Evolutionary conservation across 2,888 invertebrate species (phyloP).

Genomic region (Terebella lapidaria): DNA sequence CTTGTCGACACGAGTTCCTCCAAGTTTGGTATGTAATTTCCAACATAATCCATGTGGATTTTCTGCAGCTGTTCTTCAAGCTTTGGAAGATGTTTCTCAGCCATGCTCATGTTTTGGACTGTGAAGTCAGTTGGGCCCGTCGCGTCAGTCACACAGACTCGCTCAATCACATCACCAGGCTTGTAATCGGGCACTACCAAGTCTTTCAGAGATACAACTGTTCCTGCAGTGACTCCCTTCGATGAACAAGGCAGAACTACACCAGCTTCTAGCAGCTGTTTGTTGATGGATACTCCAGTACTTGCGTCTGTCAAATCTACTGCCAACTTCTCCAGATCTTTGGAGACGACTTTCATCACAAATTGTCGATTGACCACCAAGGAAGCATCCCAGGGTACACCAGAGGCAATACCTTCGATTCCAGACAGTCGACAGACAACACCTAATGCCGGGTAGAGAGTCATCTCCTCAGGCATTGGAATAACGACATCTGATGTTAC

Average conservation of each 20-base stretch:
- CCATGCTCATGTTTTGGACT: background rate
- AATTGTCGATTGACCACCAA: conserved; percentile 47
- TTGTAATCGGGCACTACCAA: background rate
- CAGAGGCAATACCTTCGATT: conserved; percentile 54
- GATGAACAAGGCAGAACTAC: background rate
- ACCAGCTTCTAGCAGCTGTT: background rate
- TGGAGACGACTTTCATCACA: background rate
- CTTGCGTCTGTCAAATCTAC: background rate
- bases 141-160: background rate
- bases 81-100: background rate
- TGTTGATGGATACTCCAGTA: background rate
- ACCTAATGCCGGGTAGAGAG: conserved; percentile 73
- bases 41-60: background rate
- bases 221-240: background rate
- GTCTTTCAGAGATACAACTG: background rate
- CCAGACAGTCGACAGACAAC: conserved; percentile 59
- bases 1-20: background rate
- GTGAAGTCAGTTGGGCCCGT: background rate
- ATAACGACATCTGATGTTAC: conserved; percentile 65
- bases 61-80: background rate
- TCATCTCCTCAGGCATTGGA: conserved; percentile 67
- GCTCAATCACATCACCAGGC: background rate
- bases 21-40: background rate
- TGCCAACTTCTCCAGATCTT: background rate
- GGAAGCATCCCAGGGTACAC: conserved; percentile 48